Evolutionary conservation across 2,113 vertebrate species (phyloP).

Genomic region (Herpetotheres cachinnans): DNA sequence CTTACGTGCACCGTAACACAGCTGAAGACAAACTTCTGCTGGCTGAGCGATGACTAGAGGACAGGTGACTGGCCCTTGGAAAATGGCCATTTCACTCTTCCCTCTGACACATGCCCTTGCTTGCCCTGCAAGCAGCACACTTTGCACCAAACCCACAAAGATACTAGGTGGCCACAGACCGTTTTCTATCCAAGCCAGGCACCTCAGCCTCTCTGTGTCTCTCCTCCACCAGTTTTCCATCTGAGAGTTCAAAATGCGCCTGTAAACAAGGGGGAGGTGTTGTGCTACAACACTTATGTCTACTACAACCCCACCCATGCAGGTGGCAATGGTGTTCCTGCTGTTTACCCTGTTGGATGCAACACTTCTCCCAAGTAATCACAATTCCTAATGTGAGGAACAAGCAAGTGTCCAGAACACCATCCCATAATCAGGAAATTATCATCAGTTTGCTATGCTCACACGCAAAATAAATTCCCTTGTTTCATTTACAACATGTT

Average conservation of each 20-base stretch:
- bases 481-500: not conserved
- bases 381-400: not conserved
- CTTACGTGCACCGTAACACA: accelerated
- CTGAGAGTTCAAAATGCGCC: not conserved
- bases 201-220: accelerated
- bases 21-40: not conserved
- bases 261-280: not conserved
- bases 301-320: not conserved
- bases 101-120: not conserved
- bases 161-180: not conserved
- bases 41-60: not conserved
- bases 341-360: not conserved
- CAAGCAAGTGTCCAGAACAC: not conserved
- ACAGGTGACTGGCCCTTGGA: accelerated
- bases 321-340: not conserved
- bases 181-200: not conserved
- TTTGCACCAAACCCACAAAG: not conserved
- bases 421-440: not conserved
- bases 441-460: not conserved
- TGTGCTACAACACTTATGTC: accelerated
- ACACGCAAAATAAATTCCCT: not conserved
- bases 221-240: accelerated
- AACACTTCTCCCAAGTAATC: not conserved
- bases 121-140: accelerated
- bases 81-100: accelerated